Evolutionary conservation across 1,140 invertebrate species (phyloP).

Genomic region (Halictus rubicundus): DNA sequence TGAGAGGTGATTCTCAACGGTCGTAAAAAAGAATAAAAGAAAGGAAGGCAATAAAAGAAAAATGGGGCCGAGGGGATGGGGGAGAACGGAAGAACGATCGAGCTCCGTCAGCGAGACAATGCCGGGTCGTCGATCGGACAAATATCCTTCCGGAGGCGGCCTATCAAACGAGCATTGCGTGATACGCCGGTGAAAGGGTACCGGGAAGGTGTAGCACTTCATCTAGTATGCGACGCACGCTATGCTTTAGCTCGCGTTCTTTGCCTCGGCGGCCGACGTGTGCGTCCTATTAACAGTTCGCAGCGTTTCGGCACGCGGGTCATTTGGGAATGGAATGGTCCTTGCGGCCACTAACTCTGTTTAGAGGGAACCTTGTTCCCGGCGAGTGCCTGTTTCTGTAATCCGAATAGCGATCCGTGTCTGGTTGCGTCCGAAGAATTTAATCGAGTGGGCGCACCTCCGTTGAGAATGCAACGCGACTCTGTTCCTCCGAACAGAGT

Average conservation of each 20-base stretch:
- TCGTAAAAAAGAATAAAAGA: constrained; percentile 21
- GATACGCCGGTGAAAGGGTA: not conserved
- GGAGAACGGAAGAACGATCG: not conserved
- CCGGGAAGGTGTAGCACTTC: not conserved
- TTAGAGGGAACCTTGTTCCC: too few species aligned
- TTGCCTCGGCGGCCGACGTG: not conserved
- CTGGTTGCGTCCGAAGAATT: too few species aligned
- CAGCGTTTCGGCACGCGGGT: too few species aligned
- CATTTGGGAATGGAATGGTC: too few species aligned
- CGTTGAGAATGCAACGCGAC: too few species aligned
- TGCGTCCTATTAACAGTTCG: too few species aligned
- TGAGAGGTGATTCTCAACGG: not conserved
- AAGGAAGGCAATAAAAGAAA: not conserved
- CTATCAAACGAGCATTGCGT: not conserved
- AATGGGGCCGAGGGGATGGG: too few species aligned
- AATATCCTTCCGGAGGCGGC: constrained; percentile 6
- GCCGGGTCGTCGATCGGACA: not conserved
- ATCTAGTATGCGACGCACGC: constrained; percentile 1
- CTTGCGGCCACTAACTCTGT: too few species aligned
- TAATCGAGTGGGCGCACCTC: too few species aligned
- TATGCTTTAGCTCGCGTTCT: not conserved
- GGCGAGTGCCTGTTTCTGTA: too few species aligned
- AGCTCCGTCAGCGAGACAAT: not conserved
- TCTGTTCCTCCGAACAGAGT: too few species aligned
- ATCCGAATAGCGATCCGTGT: too few species aligned